Conservation (phyloP, 2,113 vertebrate species). For the Zootoca vivipara region DNA sequence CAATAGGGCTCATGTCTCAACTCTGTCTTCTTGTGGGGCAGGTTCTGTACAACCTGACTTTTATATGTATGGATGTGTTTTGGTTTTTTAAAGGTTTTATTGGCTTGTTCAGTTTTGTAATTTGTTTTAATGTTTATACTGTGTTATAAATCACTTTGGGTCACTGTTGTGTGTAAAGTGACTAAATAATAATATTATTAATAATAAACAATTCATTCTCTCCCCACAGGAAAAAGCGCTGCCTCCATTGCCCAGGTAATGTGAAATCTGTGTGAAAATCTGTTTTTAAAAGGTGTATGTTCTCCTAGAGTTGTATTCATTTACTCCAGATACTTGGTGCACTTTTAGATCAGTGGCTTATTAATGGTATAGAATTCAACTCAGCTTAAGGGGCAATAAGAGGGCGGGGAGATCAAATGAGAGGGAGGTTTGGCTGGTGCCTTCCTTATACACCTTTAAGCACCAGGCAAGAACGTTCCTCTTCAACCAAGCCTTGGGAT, state of each 20-base stretch:
- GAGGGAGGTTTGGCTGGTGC: neutral
- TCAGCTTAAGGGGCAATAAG: neutral
- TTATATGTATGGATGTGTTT: too few species aligned
- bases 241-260: constrained; percentile 61
- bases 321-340: neutral
- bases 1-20: neutral
- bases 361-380: neutral
- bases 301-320: too few species aligned
- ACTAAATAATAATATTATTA: neutral
- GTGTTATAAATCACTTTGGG: too few species aligned
- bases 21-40: neutral
- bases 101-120: too few species aligned
- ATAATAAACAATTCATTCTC: constrained; percentile 7
- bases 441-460: too few species aligned
- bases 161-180: neutral
- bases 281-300: neutral
- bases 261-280: neutral
- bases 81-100: too few species aligned
- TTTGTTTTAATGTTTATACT: too few species aligned
- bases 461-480: too few species aligned
- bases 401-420: neutral
- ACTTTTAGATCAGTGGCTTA: neutral
- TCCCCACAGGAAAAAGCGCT: constrained; percentile 66
- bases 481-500: too few species aligned
- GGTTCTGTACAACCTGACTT: too few species aligned